Base-by-base conservation (phyloP, 2,888 invertebrate genomes). In the Brachypalpus laphriformis region DNA sequence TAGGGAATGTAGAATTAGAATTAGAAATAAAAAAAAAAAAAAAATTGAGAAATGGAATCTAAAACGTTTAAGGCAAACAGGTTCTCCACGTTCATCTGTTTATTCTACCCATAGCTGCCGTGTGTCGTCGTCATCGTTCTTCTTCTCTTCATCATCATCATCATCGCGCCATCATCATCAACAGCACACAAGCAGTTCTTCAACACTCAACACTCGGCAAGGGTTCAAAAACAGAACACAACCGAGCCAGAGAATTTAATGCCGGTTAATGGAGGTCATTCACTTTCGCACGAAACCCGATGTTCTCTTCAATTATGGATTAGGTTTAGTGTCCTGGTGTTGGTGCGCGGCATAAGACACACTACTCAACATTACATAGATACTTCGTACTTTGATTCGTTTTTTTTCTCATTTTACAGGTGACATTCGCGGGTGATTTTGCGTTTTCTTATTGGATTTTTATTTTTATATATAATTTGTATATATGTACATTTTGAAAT, bases 251-350 rank as follows among this genome's bases (percentile, higher is more conserved):
- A 59, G 71, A 75, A 85, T 88, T 89, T 91, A 90, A 90, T 90
- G 90, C 89, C 91, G 91, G 91, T 91, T 91, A 91, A 91, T 91
- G 90, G 91, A 91, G 91, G 91, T 91, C 91, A 91, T 91, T 91
- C 91, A 91, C 91, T 91, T 91, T 91, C 91, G 90, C 89, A 91
- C 90, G 91, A 91, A 91, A 85, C 85, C 54, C 75, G 81, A 81
- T 85, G 85, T 85, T 85, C 81, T 76, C 81, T 71, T 81, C 85
- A 81, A 81, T 85, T 85, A 70, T 59, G 51, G 71, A 81, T 81
- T 66, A 80, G 71, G 40, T 40, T 71, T 80, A n/a, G 16, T 11
- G 56, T 5, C 25, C 18, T 63, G 11, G 56, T 78, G 31, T 66
- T 65, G 37, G 71, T 61, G 57, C 49, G 56, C 49, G 56, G 25